Conservation (phyloP, 2,113 vertebrate genomes). For the Cebidichthys violaceus region DNA sequence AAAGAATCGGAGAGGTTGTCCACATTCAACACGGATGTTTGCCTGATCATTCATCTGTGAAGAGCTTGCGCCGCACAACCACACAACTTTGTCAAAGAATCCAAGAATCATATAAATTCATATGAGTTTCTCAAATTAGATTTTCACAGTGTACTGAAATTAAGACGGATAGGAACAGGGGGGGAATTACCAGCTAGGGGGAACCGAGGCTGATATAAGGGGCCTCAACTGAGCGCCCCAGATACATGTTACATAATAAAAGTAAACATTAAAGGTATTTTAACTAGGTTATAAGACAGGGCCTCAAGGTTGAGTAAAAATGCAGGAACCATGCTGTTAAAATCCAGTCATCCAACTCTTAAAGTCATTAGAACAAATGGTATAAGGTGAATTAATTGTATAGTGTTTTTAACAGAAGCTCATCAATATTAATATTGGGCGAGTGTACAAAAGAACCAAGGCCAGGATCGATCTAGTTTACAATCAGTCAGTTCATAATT, state of each 20-base stretch:
- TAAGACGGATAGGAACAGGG: not conserved
- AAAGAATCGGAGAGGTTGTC: not conserved
- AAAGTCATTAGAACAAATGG: not conserved
- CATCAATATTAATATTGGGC: conserved; percentile 8
- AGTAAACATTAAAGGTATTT: not conserved
- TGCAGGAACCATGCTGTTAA: not conserved
- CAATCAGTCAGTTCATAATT: conserved; percentile 24
- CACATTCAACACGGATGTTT: not conserved
- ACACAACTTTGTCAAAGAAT: not conserved
- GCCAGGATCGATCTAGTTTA: conserved; percentile 10
- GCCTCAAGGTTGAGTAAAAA: not conserved
- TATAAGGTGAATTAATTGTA: not conserved
- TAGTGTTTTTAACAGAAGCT: not conserved
- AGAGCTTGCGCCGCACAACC: not conserved
- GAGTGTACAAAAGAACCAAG: conserved; percentile 5
- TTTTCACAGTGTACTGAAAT: not conserved
- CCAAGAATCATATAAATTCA: not conserved
- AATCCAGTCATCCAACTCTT: not conserved
- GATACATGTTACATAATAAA: not conserved
- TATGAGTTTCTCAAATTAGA: not conserved
- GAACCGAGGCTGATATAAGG: not conserved
- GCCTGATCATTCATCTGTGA: not conserved
- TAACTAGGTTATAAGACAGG: not conserved
- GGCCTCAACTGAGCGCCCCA: too few relatives aligned
- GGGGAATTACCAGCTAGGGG: not conserved